Evolutionary conservation across 2,113 vertebrate genomes (phyloP).

Genomic region (Machaerirhynchus nigripectus): DNA sequence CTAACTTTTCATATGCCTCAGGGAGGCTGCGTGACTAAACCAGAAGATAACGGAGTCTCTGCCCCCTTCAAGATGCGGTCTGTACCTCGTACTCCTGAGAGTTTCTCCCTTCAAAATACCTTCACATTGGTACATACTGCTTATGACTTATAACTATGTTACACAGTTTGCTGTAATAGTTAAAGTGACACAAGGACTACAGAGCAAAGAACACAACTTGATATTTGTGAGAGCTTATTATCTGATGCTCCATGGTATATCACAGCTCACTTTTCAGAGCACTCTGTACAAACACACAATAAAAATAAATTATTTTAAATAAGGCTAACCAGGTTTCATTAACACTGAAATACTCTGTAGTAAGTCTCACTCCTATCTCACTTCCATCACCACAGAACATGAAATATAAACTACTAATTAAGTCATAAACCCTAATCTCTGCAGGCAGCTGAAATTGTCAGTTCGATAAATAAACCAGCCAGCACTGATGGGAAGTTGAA

Average conservation of each 20-base stretch:
- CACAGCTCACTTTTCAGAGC: neutral
- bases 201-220: neutral
- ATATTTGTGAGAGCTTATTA: neutral
- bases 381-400: neutral
- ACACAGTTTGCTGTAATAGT: neutral
- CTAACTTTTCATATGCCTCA: neutral
- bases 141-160: neutral
- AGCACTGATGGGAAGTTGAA: neutral
- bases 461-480: neutral
- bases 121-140: neutral
- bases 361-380: neutral
- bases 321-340: neutral
- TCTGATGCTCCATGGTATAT: neutral
- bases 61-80: neutral
- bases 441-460: neutral
- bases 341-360: neutral
- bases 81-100: accelerated
- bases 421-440: slow-evolving; percentile 15
- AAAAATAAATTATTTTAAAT: neutral
- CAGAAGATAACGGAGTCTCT: neutral
- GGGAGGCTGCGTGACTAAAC: neutral
- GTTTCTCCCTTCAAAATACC: neutral
- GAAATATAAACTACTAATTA: neutral
- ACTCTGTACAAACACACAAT: neutral
- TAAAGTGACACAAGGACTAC: neutral